phyloP scores from a whole-genome alignment of 2,888 invertebrate genomes.

The Andrena camellia region DNA sequence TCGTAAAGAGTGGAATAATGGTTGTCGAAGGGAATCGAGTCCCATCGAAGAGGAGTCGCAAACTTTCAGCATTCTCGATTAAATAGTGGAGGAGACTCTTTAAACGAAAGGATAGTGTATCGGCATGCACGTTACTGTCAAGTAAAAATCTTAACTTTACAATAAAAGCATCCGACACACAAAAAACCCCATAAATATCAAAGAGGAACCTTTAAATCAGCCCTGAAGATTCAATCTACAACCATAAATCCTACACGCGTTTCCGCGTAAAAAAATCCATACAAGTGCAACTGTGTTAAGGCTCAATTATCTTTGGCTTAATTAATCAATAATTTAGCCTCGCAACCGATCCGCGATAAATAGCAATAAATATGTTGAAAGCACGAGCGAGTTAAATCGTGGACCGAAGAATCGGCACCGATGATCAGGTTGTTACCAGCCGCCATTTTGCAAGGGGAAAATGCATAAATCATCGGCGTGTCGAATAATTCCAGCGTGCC shows the following conservation, averaged over 20 bases:
- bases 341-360: not conserved
- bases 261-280: not conserved
- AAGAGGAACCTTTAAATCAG: not conserved
- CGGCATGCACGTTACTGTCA: not conserved
- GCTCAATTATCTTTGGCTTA: conserved; percentile 22
- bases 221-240: not conserved
- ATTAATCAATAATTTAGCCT: conserved; percentile 15
- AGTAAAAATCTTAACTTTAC: not conserved
- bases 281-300: conserved; percentile 4
- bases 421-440: not conserved
- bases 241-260: not conserved
- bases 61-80: not conserved
- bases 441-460: conserved; percentile 15
- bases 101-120: not conserved
- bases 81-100: not conserved
- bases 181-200: not conserved
- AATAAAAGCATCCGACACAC: not conserved
- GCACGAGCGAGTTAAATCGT: not conserved
- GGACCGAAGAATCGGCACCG: not conserved
- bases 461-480: conserved; percentile 22
- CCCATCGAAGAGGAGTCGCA: not conserved
- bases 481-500: not conserved
- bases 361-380: conserved; percentile 4
- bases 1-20: not conserved
- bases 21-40: not conserved